Percentiles rank a stretch among this genome's conserved stretches.
phyloP scores from a whole-genome alignment of 2,797 vertebrate genomes.

The Nannoperca obscura region DNA sequence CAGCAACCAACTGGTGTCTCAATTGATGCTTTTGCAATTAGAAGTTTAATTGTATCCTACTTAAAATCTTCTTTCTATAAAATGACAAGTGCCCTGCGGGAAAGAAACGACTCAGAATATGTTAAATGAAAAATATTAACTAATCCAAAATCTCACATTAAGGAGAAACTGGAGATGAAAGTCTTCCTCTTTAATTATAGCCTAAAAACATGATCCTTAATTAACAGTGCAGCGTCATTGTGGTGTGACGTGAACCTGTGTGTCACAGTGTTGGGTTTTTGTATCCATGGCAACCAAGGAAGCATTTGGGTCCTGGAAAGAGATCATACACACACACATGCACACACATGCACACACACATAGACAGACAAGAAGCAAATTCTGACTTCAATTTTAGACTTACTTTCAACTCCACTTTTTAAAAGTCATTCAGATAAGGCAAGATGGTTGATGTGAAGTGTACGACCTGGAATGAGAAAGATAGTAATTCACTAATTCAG shows the following conservation, averaged over 20 bases:
- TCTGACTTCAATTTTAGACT: not conserved
- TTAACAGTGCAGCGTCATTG: slow-evolving; percentile 5
- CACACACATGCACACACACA: not conserved
- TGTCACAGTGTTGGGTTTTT: slow-evolving; percentile 47
- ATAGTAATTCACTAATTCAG: slow-evolving; percentile 28
- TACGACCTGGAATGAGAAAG: not conserved
- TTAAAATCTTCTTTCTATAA: not conserved
- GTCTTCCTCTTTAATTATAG: not conserved
- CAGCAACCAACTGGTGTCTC: not conserved
- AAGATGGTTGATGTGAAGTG: not conserved
- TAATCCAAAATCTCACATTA: slow-evolving; percentile 4
- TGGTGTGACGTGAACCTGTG: slow-evolving; percentile 9
- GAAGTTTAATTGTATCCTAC: not conserved
- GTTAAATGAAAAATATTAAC: not conserved
- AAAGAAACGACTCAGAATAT: not conserved
- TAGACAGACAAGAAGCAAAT: not conserved
- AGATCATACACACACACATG: slow-evolving; percentile 27
- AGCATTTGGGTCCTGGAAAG: slow-evolving; percentile 70
- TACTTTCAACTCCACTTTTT: not conserved
- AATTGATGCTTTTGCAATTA: not conserved
- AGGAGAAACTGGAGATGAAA: not conserved
- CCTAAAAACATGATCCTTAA: not conserved
- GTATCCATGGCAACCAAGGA: slow-evolving; percentile 60
- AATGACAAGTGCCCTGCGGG: not conserved
- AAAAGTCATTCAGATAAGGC: not conserved